These are phyloP conservation scores for Xenops minutus DNA, from an alignment of 2,797 vertebrate species.

Conservation along the genomic window DNA sequence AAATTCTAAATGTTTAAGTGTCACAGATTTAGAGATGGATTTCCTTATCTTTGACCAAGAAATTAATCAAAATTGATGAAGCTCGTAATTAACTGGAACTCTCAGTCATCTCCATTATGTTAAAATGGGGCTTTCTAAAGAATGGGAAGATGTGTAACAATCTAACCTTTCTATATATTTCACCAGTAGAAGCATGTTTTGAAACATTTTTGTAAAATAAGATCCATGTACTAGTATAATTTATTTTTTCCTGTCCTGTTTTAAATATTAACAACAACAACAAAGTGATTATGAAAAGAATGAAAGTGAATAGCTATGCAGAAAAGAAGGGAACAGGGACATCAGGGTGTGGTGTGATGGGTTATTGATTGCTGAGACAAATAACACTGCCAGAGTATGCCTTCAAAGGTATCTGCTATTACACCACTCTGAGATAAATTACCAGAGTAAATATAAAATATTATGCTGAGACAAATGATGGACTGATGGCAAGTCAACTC, in stretches of 20 bases:
- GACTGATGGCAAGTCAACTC: not conserved
- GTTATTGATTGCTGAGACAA: not conserved
- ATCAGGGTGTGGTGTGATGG: not conserved
- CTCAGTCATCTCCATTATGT: not conserved
- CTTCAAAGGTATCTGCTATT: conserved; percentile 16
- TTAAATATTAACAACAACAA: not conserved
- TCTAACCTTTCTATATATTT: not conserved
- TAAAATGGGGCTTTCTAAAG: not conserved
- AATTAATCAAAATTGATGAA: not conserved
- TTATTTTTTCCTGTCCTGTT: not conserved
- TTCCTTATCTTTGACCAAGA: not conserved
- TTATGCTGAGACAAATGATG: not conserved
- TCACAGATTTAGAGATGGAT: not conserved
- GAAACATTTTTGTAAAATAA: not conserved
- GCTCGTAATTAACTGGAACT: not conserved
- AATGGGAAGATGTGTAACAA: not conserved
- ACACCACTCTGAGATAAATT: not conserved
- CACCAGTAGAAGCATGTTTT: not conserved
- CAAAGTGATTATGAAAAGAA: not conserved
- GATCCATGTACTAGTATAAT: not conserved
- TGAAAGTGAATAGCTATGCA: not conserved
- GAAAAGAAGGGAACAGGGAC: not conserved
- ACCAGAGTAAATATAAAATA: not conserved
- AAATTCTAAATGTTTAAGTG: not conserved
- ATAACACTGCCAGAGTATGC: not conserved